Evolutionary conservation across 2,797 vertebrate genomes (phyloP).

Genomic region (Antrozous pallidus): DNA sequence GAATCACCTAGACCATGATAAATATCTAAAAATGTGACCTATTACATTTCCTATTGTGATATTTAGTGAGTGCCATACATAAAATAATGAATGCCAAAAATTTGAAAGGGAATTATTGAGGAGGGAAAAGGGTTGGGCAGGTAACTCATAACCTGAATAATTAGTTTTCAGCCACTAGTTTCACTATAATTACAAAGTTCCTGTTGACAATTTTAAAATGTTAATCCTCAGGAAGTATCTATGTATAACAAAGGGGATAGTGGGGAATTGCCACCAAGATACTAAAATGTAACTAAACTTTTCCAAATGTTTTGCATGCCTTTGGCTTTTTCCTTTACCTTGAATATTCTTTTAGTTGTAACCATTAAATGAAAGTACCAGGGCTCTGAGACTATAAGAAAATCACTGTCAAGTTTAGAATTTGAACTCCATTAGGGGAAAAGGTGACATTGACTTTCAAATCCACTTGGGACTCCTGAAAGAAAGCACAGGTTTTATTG

Average conservation of each 20-base stretch:
- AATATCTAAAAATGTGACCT: constrained; percentile 31
- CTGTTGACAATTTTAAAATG: constrained; percentile 17
- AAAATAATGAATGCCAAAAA: constrained; percentile 31
- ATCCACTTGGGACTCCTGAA: neutral
- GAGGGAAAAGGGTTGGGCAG: neutral
- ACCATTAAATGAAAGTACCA: neutral
- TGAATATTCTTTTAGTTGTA: neutral
- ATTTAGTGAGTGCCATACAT: neutral
- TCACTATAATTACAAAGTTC: constrained; percentile 37
- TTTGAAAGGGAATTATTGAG: neutral
- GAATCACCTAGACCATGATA: neutral
- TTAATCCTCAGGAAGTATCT: neutral
- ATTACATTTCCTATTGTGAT: neutral
- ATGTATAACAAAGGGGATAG: neutral
- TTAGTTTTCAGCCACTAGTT: constrained; percentile 19
- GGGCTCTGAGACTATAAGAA: neutral
- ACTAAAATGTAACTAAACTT: neutral
- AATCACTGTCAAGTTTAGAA: neutral
- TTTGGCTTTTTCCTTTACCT: neutral
- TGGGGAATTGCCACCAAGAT: neutral
- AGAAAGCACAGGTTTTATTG: neutral
- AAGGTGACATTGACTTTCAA: neutral
- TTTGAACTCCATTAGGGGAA: neutral
- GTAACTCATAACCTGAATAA: constrained; percentile 43
- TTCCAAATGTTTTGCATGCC: neutral